A percentile compares a stretch with the other conserved stretches of the same genome.
phyloP scores from a whole-genome alignment of 2,113 vertebrate species.

The Excalfactoria chinensis region DNA sequence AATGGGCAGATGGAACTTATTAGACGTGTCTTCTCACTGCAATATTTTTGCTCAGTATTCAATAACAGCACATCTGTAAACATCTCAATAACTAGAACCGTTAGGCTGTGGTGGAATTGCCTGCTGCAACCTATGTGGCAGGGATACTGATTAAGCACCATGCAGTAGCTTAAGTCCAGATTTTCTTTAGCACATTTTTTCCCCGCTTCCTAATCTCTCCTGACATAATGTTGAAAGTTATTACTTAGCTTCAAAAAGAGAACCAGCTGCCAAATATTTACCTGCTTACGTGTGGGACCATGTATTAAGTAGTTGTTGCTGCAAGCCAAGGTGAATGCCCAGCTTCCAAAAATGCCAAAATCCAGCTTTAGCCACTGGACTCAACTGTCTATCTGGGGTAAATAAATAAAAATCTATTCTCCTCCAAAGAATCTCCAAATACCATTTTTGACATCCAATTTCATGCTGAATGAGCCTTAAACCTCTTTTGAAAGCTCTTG shows the following conservation, averaged over 20 bases:
- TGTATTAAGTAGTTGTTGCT: constrained; percentile 23
- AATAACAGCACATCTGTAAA: constrained; percentile 68
- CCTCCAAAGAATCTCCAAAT: neutral
- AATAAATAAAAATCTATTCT: constrained; percentile 5
- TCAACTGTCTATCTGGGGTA: neutral
- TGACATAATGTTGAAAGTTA: constrained; percentile 65
- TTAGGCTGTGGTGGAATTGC: neutral
- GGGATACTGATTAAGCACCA: neutral
- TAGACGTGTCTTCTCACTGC: neutral
- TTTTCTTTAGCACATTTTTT: neutral
- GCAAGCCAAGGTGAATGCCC: neutral
- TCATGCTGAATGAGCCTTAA: neutral
- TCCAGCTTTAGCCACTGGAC: neutral
- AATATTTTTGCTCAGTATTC: constrained; percentile 53
- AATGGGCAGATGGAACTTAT: constrained; percentile 60
- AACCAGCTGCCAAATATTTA: constrained; percentile 67
- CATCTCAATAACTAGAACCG: constrained; percentile 56
- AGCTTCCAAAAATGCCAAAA: neutral
- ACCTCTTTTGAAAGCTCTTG: neutral
- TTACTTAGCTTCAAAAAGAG: constrained; percentile 62
- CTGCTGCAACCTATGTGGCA: neutral
- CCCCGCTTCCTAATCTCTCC: constrained; percentile 36
- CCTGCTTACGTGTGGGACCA: constrained; percentile 43
- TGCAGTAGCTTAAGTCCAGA: neutral
- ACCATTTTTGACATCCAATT: constrained; percentile 17